Percentiles rank a stretch among this genome's conserved stretches.
phyloP scores from a whole-genome alignment of 2,113 vertebrate genomes.

The Solenodon paradoxus region DNA sequence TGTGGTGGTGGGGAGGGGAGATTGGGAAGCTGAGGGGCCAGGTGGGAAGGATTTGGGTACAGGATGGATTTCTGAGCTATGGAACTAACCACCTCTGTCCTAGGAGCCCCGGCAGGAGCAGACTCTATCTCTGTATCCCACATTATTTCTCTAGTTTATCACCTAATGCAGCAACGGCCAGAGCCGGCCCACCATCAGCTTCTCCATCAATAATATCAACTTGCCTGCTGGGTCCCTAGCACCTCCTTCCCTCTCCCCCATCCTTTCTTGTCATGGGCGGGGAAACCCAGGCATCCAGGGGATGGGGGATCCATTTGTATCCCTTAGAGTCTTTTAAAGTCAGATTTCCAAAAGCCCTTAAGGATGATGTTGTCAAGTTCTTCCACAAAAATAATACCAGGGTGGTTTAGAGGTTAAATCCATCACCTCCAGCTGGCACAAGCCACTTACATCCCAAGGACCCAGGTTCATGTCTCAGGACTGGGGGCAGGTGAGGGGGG shows the following conservation, averaged over 20 bases:
- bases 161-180: constrained; percentile 72
- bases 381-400: neutral
- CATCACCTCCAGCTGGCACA: too few species aligned
- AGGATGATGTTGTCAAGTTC: neutral
- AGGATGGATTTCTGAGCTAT: neutral
- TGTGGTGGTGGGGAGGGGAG: neutral
- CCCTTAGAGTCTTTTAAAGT: neutral
- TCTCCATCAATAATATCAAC: constrained; percentile 68
- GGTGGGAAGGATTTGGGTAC: neutral
- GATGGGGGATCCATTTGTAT: neutral
- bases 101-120: neutral
- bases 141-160: constrained; percentile 64
- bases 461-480: too few species aligned
- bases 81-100: neutral
- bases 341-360: neutral
- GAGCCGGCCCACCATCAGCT: constrained; percentile 79
- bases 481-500: too few species aligned
- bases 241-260: neutral
- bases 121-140: neutral
- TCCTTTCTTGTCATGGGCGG: neutral
- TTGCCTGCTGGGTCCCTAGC: constrained; percentile 79
- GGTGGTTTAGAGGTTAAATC: too few species aligned
- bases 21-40: neutral
- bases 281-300: neutral
- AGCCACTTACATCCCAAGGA: too few species aligned